Base-by-base conservation (phyloP, 2,113 vertebrate genomes). In the Stigmatopora argus region DNA sequence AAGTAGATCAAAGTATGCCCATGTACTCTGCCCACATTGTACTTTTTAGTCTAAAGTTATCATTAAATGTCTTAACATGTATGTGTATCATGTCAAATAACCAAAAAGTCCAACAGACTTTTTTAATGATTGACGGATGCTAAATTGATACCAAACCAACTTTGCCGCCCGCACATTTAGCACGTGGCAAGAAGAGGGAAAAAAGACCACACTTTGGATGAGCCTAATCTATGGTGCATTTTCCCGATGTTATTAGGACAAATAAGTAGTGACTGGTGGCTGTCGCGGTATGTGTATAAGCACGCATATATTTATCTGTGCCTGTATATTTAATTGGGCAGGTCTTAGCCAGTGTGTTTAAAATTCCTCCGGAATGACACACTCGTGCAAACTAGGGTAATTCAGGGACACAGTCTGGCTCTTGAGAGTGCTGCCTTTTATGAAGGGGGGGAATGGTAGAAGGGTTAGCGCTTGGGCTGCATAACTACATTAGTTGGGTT, bases 301-400 rank as follows among this genome's bases (percentile, higher is more conserved):
- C 69, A 71, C 34, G 66, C 62, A 68, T 74, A 62, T 79, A 59
- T 75, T 64, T 63, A 41, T 70, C 48, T 71, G 64, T 71, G 74
- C 53, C 51, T 79, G 70, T 86, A 80, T 85, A 76, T 83, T 79
- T 83, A 82, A 85, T 85, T 75, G 70, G 73, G 68, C 64, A 75
- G 74, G 71, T 85, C 70, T 80, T 81, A 77, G 73, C 65, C 74
- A 77, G 79, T 83, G 79, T 80, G 77, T 87, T 87, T 80, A 82
- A 88, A 84, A 87, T 81, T 86, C 84, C 81, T 74, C 62, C 67
- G 65, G 69, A 83, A 83, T 87, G 79, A 87, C 81, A 84, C 79
- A 82, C 34, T 44, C 73, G 70, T 66, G 46, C 72, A 73, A 71
- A 73, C 67, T 64, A 72, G 81, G 77, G 72, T 86, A 81, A 78